Percentiles rank a stretch among this genome's conserved stretches.
Conservation (phyloP, 2,113 vertebrate species). For the Aptenodytes forsteri region DNA sequence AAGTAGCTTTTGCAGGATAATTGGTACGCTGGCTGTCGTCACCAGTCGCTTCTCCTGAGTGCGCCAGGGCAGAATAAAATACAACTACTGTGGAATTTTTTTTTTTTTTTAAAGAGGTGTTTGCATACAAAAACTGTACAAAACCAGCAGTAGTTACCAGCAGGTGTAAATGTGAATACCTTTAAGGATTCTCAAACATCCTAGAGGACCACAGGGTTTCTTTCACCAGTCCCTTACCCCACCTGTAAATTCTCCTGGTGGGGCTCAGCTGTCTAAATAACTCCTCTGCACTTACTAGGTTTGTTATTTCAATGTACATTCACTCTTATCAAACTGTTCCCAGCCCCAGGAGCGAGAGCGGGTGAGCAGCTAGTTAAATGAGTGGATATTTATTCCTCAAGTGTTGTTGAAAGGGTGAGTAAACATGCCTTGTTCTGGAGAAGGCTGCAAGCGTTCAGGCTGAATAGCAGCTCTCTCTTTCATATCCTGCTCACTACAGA, state of each 20-base stretch:
- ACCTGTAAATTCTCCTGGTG: not conserved
- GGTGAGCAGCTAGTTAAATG: not conserved
- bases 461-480: not conserved
- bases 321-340: not conserved
- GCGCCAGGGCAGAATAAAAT: not conserved
- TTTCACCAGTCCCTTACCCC: not conserved
- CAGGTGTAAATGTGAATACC: not conserved
- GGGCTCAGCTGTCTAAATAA: not conserved
- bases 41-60: not conserved
- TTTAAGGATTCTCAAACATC: not conserved
- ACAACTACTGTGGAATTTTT: not conserved
- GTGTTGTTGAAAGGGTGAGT: not conserved
- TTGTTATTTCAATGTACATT: not conserved
- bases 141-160: not conserved
- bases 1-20: not conserved
- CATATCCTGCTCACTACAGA: not conserved
- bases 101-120: not conserved
- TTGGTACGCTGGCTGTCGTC: not conserved
- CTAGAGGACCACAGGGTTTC: not conserved
- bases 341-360: not conserved
- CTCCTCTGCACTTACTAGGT: not conserved
- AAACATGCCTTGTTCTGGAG: slow-evolving; percentile 1
- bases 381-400: not conserved
- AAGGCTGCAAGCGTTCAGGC: not conserved
- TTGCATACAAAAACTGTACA: not conserved